A percentile compares a stretch with the other conserved stretches of the same genome.
Conservation (phyloP, 2,797 vertebrate genomes). For the Sebastes oblongus region DNA sequence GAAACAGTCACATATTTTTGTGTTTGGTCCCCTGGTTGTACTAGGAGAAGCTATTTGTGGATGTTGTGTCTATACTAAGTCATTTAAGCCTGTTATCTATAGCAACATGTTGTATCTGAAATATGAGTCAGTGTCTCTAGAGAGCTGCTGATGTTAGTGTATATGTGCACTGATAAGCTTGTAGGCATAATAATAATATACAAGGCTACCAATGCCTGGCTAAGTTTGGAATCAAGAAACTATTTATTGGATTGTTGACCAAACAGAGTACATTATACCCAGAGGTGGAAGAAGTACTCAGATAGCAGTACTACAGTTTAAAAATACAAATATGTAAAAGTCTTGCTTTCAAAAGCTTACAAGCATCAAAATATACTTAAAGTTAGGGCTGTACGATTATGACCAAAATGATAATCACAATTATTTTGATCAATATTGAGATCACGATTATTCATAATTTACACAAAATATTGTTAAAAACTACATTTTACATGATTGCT, state of each 20-base stretch:
- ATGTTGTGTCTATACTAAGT: not conserved
- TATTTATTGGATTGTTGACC: not conserved
- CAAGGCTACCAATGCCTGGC: no score
- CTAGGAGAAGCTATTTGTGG: not conserved
- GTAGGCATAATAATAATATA: not conserved
- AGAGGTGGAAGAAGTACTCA: no score
- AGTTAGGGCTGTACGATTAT: no score
- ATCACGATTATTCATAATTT: no score
- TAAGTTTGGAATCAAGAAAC: not conserved
- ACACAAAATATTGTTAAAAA: no score
- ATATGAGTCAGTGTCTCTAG: not conserved
- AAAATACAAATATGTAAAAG: no score
- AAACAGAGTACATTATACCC: not conserved
- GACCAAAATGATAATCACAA: no score
- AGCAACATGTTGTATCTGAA: not conserved
- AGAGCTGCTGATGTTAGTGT: not conserved
- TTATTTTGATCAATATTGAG: no score
- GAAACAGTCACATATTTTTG: not conserved
- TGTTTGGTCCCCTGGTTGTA: not conserved
- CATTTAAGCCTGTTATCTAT: conserved; percentile 24
- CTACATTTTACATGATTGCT: no score
- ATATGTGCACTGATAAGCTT: not conserved
- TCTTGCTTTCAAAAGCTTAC: no score
- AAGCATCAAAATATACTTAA: no score
- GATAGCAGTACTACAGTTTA: no score